Evolutionary conservation across 2,797 vertebrate genomes (phyloP), one percentile per base, ranked within the genome.

Genomic region (Hipposideros larvatus): DNA sequence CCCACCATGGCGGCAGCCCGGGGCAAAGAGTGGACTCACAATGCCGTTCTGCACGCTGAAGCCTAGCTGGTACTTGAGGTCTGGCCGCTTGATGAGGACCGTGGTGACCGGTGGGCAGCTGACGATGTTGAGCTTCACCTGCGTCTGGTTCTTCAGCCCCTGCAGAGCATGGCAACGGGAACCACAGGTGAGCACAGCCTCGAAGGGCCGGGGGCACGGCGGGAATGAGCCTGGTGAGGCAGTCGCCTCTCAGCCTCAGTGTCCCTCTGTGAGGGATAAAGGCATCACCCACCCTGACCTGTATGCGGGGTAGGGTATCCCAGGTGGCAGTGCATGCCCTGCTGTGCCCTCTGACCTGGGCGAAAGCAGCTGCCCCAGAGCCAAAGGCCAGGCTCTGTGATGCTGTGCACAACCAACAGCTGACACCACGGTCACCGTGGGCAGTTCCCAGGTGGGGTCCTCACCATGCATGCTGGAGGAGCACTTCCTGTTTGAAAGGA

Each of bases 1-100:
- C 46, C 22, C 9, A n/a, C 0, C 0, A 8, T 0, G 1, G 21
- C 43, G 22, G 24, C 1, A 7, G 55, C 57, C 68, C 0, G 80
- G 48, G 53, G 9, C 11, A 4, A 26, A 18, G 48, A 1, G 24
- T 1, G 7, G 51, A 99, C 99, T 99, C 98, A 99, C 99, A 5
- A 99, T 99, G 98, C 99, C 99, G 0, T 99, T 99, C 98, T 99
- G 99, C 91, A 99, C 99, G 6, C 99, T 99, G 99, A 99, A 99
- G 93, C 99, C 99, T 98, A 99, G 98, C 98, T 99, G 99, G 97
- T 99, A 99, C 98, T 99, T 99, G 78, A 99, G 98, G 97, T 99
- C 99, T 0, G 99, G 99, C 94, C 99, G 99, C 98, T 99, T 99
- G 97, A 99, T 99, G 96, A 99, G 99, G 85, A 99, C 99, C 0